Conservation (phyloP, 2,797 vertebrate species). For the Merluccius polli region DNA sequence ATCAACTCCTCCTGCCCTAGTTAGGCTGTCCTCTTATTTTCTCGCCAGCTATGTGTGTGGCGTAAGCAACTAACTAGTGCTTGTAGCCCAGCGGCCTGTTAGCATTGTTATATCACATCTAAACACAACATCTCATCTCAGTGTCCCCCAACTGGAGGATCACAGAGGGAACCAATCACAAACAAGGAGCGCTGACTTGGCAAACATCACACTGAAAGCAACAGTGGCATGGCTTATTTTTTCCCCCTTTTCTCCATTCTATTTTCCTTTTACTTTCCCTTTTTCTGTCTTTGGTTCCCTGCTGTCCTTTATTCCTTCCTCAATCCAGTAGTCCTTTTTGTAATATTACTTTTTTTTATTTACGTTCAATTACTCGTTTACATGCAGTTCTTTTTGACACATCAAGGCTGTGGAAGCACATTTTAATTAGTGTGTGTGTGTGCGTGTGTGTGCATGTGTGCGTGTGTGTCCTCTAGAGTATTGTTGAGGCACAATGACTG, state of each 20-base stretch:
- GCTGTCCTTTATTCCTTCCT: not conserved
- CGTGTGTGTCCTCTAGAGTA: not conserved
- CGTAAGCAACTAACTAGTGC: not conserved
- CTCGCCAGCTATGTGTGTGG: not conserved
- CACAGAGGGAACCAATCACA: not conserved
- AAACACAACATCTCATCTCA: not conserved
- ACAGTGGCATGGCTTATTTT: slow-evolving; percentile 13
- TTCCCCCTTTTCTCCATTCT: not conserved
- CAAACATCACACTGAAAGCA: not conserved
- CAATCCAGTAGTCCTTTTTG: not conserved
- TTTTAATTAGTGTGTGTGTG: not conserved
- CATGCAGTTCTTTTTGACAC: not conserved
- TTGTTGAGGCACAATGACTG: slow-evolving; percentile 1
- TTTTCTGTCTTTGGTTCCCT: slow-evolving; percentile 15
- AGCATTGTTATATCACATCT: not conserved
- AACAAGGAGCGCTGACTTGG: not conserved
- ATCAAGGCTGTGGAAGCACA: not conserved
- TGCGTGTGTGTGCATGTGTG: slow-evolving; percentile 5
- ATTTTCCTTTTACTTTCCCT: slow-evolving; percentile 22
- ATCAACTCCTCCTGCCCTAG: not conserved
- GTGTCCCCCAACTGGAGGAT: not conserved
- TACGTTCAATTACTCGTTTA: not conserved
- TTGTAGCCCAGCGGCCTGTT: not conserved
- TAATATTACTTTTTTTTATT: not conserved
- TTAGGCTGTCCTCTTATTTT: slow-evolving; percentile 35